phyloP scores from a whole-genome alignment of 2,888 invertebrate genomes.

The Drosophila greeni region DNA sequence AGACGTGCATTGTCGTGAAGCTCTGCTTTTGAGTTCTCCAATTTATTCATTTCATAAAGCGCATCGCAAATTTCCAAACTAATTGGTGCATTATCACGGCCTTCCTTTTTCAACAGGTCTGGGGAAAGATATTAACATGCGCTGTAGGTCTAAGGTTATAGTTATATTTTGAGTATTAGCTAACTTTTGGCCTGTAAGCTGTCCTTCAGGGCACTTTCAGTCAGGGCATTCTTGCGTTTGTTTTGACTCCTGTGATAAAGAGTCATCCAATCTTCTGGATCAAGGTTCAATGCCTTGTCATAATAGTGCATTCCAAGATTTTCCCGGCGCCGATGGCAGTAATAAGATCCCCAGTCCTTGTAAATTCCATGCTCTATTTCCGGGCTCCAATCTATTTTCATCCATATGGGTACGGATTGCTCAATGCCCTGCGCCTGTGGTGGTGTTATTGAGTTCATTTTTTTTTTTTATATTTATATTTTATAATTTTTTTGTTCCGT shows the following conservation, averaged over 20 bases:
- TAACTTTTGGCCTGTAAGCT: conserved; percentile 67
- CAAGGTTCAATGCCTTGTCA: conserved; percentile 66
- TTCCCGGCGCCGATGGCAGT: conserved; percentile 67
- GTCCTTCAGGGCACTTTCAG: conserved; percentile 64
- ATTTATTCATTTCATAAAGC: conserved; percentile 70
- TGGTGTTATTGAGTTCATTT: conserved; percentile 29
- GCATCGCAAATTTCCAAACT: conserved; percentile 75
- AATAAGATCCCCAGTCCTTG: conserved; percentile 76
- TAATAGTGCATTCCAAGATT: conserved; percentile 72
- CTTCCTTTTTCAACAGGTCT: conserved; percentile 34
- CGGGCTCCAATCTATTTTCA: conserved; percentile 67
- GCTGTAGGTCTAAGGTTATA: too few species aligned
- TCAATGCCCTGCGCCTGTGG: conserved; percentile 24
- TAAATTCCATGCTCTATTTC: conserved; percentile 73
- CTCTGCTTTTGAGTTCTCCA: conserved; percentile 71
- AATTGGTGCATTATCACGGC: conserved; percentile 56
- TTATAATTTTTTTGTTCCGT: conserved; percentile 16
- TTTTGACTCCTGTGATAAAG: conserved; percentile 70
- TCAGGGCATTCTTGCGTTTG: conserved; percentile 68
- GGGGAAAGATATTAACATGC: neutral
- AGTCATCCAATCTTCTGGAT: conserved; percentile 61
- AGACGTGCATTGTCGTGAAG: conserved; percentile 64
- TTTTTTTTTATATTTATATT: conserved; percentile 3
- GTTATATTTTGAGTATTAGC: neutral
- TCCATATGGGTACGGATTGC: conserved; percentile 55